phyloP scores from a whole-genome alignment of 92 coral and sea anemone species.

The Virgularia gustaviana region DNA sequence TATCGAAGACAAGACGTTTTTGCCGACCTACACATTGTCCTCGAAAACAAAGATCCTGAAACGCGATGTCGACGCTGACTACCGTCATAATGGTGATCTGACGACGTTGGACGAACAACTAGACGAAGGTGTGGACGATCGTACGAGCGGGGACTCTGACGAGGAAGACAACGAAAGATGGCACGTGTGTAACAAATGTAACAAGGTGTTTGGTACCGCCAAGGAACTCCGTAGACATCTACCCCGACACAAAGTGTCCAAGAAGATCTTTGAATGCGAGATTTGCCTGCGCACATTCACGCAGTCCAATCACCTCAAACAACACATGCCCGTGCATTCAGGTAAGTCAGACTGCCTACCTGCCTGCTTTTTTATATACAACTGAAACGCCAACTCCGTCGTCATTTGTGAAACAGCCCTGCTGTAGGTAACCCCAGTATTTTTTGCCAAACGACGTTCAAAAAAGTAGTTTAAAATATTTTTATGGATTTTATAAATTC shows the following conservation, averaged over 20 bases:
- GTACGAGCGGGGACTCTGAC: neutral
- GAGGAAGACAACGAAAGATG: conserved; percentile 20
- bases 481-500: too few relatives aligned
- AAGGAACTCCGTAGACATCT: conserved; percentile 32
- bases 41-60: conserved; percentile 20
- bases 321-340: conserved; percentile 39
- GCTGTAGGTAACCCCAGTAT: too few relatives aligned
- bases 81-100: conserved; percentile 21
- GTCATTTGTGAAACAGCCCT: too few relatives aligned
- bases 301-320: conserved; percentile 30
- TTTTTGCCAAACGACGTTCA: too few relatives aligned
- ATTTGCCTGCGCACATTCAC: conserved; percentile 27
- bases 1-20: conserved; percentile 31
- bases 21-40: conserved; percentile 26
- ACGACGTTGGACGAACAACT: conserved; percentile 18
- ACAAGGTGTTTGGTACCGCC: conserved; percentile 35
- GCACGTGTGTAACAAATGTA: conserved; percentile 36
- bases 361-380: too few relatives aligned
- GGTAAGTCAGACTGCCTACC: too few relatives aligned
- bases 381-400: too few relatives aligned
- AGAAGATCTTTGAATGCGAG: conserved; percentile 36
- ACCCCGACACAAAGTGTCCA: conserved; percentile 37
- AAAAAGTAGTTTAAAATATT: too few relatives aligned
- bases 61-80: conserved; percentile 11
- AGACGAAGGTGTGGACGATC: neutral